These are phyloP conservation scores for Nesogale talazaci DNA, from an alignment of 2,113 vertebrate species.

Conservation along the genomic window DNA sequence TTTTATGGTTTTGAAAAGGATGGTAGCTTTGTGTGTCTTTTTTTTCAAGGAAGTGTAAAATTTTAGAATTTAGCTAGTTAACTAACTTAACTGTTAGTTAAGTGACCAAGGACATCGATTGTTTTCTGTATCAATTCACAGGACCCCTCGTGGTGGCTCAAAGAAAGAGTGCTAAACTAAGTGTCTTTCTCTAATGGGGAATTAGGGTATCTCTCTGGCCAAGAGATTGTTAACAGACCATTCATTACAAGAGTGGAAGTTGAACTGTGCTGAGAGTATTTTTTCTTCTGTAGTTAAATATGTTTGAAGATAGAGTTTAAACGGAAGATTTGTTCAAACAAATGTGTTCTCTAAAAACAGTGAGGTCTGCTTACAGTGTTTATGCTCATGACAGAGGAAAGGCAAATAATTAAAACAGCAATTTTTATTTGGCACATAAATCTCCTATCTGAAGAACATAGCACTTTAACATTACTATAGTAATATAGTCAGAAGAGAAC, in stretches of 20 bases:
- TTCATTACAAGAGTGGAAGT: neutral
- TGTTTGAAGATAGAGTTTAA: conserved; percentile 29
- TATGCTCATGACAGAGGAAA: conserved; percentile 18
- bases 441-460: conserved; percentile 39
- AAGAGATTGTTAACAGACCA: conserved; percentile 5
- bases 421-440: neutral
- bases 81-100: conserved; percentile 42
- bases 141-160: neutral
- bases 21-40: neutral
- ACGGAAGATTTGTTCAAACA: neutral
- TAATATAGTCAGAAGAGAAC: neutral
- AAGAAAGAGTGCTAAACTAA: conserved; percentile 27
- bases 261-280: neutral
- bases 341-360: conserved; percentile 35
- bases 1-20: conserved; percentile 48
- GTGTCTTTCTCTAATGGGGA: conserved; percentile 16
- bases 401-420: conserved; percentile 7
- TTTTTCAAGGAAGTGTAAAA: neutral
- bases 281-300: conserved; percentile 50
- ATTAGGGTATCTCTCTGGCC: conserved; percentile 10
- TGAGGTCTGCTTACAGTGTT: neutral
- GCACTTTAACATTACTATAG: neutral
- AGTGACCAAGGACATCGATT: conserved; percentile 1
- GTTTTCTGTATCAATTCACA: conserved; percentile 51
- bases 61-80: neutral